phyloP scores from a whole-genome alignment of 2,888 invertebrate genomes.

The Diaphora mendica region DNA sequence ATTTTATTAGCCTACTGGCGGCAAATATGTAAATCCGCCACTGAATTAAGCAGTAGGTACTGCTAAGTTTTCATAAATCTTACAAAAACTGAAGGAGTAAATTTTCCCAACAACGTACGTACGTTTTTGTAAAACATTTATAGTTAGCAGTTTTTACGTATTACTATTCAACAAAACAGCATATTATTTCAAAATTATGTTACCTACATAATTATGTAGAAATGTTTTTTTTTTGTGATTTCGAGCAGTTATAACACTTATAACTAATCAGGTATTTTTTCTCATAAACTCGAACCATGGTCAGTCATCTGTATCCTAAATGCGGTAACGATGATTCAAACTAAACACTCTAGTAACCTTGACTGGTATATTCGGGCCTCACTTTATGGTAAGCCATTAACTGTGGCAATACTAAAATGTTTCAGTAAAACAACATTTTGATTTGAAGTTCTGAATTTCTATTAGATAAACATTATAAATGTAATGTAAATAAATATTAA shows the following conservation, averaged over 20 bases:
- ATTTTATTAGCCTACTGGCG: too few relatives aligned
- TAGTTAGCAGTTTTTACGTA: too few relatives aligned
- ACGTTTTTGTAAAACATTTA: too few relatives aligned
- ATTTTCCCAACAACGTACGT: too few relatives aligned
- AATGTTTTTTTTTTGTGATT: neutral
- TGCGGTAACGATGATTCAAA: conserved; percentile 69
- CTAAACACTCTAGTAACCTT: conserved; percentile 67
- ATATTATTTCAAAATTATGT: neutral
- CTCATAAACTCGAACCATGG: conserved; percentile 38
- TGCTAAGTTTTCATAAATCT: too few relatives aligned
- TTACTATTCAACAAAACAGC: too few relatives aligned
- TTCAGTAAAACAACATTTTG: conserved; percentile 30
- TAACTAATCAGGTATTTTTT: conserved; percentile 7
- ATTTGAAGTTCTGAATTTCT: conserved; percentile 33
- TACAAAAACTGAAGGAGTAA: too few relatives aligned
- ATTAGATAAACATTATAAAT: conserved; percentile 27
- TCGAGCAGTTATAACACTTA: neutral
- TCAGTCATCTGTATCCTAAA: conserved; percentile 63
- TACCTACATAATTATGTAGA: neutral
- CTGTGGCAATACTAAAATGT: conserved; percentile 25
- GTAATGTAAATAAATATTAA: conserved; percentile 19
- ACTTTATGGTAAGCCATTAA: conserved; percentile 54
- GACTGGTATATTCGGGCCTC: conserved; percentile 61
- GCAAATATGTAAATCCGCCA: too few relatives aligned
- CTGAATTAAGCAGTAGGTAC: too few relatives aligned